Evolutionary conservation across 2,797 vertebrate genomes (phyloP).

Genomic region (Ctenochaetus hawaiiensis): DNA sequence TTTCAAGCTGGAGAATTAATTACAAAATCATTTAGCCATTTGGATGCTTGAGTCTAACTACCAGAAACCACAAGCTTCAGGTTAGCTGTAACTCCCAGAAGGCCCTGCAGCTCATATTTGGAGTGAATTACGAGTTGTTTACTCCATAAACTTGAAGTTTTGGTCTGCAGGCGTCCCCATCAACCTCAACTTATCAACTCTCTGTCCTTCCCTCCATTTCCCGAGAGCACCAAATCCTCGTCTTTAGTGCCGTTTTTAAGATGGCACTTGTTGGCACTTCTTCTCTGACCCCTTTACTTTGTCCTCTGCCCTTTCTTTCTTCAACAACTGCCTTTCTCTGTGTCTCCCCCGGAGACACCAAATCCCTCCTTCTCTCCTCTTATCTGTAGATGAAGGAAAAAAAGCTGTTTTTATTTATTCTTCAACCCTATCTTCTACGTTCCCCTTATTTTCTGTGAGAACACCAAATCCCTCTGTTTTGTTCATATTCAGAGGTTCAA

Average conservation of each 20-base stretch:
- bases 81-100: slow-evolving; percentile 13
- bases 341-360: slow-evolving; percentile 30
- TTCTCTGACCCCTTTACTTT: slow-evolving; percentile 42
- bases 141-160: slow-evolving; percentile 48
- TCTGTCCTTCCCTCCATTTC: slow-evolving; percentile 11
- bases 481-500: slow-evolving; percentile 26
- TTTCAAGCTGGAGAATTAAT: slow-evolving; percentile 11
- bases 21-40: background rate
- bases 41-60: slow-evolving; percentile 6
- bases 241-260: slow-evolving; percentile 53
- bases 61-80: slow-evolving; percentile 17
- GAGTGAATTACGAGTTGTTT: slow-evolving; percentile 56
- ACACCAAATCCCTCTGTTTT: slow-evolving; percentile 42
- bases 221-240: slow-evolving; percentile 25
- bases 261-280: slow-evolving; percentile 35
- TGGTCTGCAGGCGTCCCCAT: slow-evolving; percentile 28
- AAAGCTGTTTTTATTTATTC: slow-evolving; percentile 30
- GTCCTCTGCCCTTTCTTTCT: slow-evolving; percentile 24
- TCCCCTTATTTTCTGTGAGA: slow-evolving; percentile 9
- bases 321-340: background rate
- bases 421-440: slow-evolving; percentile 11
- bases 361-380: slow-evolving; percentile 40
- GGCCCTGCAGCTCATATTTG: slow-evolving; percentile 24
- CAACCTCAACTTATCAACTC: slow-evolving; percentile 37
- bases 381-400: slow-evolving; percentile 29